Evolutionary conservation across 2,888 invertebrate species (phyloP).

Genomic region (Lomographa bimaculata): DNA sequence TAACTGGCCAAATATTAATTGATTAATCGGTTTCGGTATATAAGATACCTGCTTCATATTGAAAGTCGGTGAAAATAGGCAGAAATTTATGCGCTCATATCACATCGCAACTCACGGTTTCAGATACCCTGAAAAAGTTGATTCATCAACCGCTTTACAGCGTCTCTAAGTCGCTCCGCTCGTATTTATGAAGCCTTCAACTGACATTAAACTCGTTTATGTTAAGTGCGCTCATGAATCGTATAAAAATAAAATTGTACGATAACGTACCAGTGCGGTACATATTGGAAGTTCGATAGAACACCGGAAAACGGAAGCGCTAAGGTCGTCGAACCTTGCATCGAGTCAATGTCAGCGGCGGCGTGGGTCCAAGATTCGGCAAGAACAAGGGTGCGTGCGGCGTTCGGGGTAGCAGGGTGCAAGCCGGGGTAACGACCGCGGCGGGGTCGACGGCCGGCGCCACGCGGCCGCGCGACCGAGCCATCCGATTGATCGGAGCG

Average conservation of each 20-base stretch:
- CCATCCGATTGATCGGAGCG: conserved; percentile 79
- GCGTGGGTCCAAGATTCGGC: conserved; percentile 73
- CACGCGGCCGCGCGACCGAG: conserved; percentile 75
- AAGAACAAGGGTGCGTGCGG: conserved; percentile 72
- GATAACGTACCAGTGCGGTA: conserved; percentile 31
- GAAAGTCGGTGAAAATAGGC: no score
- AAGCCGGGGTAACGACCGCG: conserved; percentile 77
- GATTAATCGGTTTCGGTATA: no score
- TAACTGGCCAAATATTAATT: no score
- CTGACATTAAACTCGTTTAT: conserved; percentile 31
- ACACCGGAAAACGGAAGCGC: conserved; percentile 70
- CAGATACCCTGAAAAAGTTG: conserved; percentile 19
- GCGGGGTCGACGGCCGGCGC: conserved; percentile 77
- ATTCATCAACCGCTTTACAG: conserved; percentile 22
- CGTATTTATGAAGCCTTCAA: conserved; percentile 23
- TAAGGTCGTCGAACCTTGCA: conserved; percentile 67
- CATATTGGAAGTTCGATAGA: conserved; percentile 50
- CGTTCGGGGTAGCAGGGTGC: conserved; percentile 79
- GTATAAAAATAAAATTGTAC: conserved; percentile 40
- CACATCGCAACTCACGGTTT: conserved; percentile 3
- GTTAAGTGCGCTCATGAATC: conserved; percentile 33
- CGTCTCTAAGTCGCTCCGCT: conserved; percentile 7
- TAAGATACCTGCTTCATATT: no score
- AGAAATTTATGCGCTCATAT: no score
- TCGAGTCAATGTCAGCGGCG: conserved; percentile 77